phyloP scores from a whole-genome alignment of 2,888 invertebrate genomes.

The Eurois occulta region DNA sequence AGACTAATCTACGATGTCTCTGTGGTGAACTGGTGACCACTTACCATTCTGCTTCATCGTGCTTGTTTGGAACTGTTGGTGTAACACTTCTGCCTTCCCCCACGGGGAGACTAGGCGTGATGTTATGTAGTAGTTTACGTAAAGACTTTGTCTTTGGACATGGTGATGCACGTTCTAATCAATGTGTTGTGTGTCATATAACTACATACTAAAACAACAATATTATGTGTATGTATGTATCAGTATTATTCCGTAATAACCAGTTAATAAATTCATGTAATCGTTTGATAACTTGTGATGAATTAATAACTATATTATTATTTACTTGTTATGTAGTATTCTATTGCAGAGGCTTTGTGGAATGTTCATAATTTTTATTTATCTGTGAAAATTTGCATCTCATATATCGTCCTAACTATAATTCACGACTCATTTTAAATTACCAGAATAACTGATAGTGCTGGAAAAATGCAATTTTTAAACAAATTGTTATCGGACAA shows the following conservation, averaged over 20 bases:
- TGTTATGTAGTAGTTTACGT: neutral
- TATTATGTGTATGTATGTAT: neutral
- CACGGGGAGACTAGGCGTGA: neutral
- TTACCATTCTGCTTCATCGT: neutral
- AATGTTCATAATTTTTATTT: neutral
- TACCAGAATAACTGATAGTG: conserved; percentile 1
- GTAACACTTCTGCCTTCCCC: neutral
- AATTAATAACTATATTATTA: neutral
- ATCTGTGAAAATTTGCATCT: neutral
- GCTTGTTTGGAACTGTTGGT: neutral
- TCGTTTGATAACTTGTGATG: neutral
- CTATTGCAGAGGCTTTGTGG: neutral
- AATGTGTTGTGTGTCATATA: neutral
- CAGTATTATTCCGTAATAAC: neutral
- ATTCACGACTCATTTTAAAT: conserved; percentile 15
- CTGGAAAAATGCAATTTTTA: neutral
- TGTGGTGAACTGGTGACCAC: neutral
- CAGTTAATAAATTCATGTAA: neutral
- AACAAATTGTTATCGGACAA: too few species aligned
- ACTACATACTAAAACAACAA: neutral
- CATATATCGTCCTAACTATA: conserved; percentile 11
- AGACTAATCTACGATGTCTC: neutral
- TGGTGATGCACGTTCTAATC: neutral
- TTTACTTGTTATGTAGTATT: conserved; percentile 2
- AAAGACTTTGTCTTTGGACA: neutral